Percentiles rank a stretch among this genome's conserved stretches.
These are phyloP conservation scores for Uropetala carovei DNA, from an alignment of 2,888 invertebrate species.

Conservation along the genomic window DNA sequence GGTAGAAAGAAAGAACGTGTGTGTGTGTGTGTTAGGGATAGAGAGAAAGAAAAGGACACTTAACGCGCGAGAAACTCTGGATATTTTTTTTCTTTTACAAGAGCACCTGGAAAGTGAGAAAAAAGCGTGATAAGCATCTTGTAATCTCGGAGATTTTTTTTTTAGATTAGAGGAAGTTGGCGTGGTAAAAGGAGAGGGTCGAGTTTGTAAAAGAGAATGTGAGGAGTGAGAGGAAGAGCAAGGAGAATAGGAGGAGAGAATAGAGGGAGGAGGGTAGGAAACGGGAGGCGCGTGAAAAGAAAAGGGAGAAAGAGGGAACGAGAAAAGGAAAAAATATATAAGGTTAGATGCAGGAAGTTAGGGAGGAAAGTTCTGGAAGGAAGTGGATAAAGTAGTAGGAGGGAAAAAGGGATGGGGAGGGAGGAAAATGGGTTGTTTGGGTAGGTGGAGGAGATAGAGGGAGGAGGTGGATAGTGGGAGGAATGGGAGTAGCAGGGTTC, in stretches of 20 bases:
- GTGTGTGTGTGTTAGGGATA: too few species aligned
- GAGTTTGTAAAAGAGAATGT: too few species aligned
- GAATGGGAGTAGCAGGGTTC: neutral
- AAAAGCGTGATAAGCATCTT: too few species aligned
- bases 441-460: neutral
- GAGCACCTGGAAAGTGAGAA: too few species aligned
- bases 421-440: neutral
- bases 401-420: neutral
- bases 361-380: constrained; percentile 8
- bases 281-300: neutral
- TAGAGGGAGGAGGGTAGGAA: neutral
- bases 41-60: too few species aligned
- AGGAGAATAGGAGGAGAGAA: neutral
- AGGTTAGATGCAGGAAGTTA: constrained; percentile 24
- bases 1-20: too few species aligned
- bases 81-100: too few species aligned
- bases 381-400: constrained; percentile 1
- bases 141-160: neutral
- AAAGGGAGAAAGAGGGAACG: neutral
- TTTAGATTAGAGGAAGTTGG: neutral
- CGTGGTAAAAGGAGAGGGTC: neutral
- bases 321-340: neutral
- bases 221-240: neutral
- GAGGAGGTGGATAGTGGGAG: neutral
- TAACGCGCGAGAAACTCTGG: too few species aligned